Evolutionary conservation across 2,888 invertebrate genomes (phyloP), one percentile per base, ranked within the genome.

Genomic region (Caenorhabditis sp.): DNA sequence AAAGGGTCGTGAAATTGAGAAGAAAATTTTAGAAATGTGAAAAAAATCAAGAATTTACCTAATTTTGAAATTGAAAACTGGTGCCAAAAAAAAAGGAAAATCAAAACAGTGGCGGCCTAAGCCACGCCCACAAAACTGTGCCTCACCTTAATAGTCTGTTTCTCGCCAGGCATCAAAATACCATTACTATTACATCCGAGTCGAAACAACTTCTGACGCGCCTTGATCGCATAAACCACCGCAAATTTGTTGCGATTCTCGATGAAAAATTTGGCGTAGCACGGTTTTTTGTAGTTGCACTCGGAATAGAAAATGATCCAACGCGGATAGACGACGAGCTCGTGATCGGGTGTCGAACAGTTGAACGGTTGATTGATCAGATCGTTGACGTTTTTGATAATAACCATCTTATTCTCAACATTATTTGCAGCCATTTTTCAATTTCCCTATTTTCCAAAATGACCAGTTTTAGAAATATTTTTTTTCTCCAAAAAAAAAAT

Each of bases 271-370:
- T 61, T 62, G 17, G 66, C 66, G 61, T 58, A 73, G 14, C 50
- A 58, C 37, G 69, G 75, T 1, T 53, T 57, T 24, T 70, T 57
- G 58, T 62, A 78, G 14, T 62, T 58, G 17, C 59, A 57, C 27
- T 65, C 61, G 19, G 77, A 71, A 24, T 64, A 58, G 66, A 76
- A 78, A 12, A 66, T 50, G 4, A 76, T 27, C 67, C 69, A 69
- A 62, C 63, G 65, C 26, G 67, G 67, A 43, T 68, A 67, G 17
- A 67, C 67, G 37, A 65, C 36, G 17, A 72, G 49, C 24, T 72
- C 72, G 3, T 58, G 55, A 5, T 68, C 65, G 23, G 72, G 72
- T 1, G 72, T 64, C n/a, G 17, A 6, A 37, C 58, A 58, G 21
- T 37, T 19, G 6, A 58, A 37, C 23, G 17, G 2, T 12, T n/a